Evolutionary conservation across 2,888 invertebrate genomes (phyloP).

Genomic region (Anthrax anthrax): DNA sequence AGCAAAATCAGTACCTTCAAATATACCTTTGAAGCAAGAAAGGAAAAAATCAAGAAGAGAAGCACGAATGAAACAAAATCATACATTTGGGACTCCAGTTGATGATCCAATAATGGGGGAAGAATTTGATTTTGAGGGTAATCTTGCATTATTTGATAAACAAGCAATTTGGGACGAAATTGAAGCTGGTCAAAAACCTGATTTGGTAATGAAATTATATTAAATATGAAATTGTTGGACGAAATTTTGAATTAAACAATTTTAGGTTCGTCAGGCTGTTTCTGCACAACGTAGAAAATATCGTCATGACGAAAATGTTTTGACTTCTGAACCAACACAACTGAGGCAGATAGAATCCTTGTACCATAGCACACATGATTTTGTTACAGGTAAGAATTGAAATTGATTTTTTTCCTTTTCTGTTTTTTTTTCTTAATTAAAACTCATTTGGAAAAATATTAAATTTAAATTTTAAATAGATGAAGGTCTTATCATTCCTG

Average conservation of each 20-base stretch:
- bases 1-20: constrained; percentile 13
- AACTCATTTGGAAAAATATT: neutral
- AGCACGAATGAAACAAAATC: constrained; percentile 24
- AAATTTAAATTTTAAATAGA: constrained; percentile 36
- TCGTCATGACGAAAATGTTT: constrained; percentile 76
- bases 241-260: constrained; percentile 12
- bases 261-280: constrained; percentile 18
- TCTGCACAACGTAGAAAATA: constrained; percentile 37
- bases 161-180: constrained; percentile 63
- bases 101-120: constrained; percentile 34
- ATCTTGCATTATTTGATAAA: constrained; percentile 83
- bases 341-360: constrained; percentile 52
- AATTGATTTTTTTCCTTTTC: neutral
- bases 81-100: constrained; percentile 29
- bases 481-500: constrained; percentile 66
- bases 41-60: constrained; percentile 25
- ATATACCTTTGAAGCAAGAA: constrained; percentile 14
- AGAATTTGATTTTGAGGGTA: constrained; percentile 92
- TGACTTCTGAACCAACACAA: constrained; percentile 48
- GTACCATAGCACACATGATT: constrained; percentile 25
- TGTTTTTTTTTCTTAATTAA: too few relatives aligned
- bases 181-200: constrained; percentile 45
- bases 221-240: neutral
- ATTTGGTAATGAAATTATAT: constrained; percentile 33
- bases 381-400: constrained; percentile 22